A percentile compares a stretch with the other conserved stretches of the same genome.
Conservation (phyloP, 2,113 vertebrate species). For the Origma solitaria region DNA sequence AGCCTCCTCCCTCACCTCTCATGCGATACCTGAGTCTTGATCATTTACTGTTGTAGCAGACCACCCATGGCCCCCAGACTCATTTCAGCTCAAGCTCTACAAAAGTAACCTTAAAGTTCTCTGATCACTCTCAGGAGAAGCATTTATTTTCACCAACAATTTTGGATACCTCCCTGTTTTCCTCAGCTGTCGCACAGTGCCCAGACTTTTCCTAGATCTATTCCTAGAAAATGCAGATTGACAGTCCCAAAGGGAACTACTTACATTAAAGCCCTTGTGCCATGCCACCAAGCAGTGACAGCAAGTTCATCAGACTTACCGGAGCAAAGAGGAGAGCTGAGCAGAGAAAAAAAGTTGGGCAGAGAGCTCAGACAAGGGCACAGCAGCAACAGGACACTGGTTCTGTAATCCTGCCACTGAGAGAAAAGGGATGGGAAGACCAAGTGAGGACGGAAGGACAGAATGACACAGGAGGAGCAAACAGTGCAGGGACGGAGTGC, state of each 20-base stretch:
- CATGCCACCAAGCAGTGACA: not conserved
- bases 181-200: not conserved
- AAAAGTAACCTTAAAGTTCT: not conserved
- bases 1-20: not conserved
- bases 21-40: not conserved
- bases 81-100: not conserved
- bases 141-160: not conserved
- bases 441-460: not conserved
- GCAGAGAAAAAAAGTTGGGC: conserved; percentile 13
- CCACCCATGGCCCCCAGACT: not conserved
- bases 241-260: not conserved
- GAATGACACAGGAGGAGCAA: conserved; percentile 58
- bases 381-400: conserved; percentile 29
- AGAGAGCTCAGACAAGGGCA: conserved; percentile 44
- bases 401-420: conserved; percentile 5
- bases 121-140: not conserved
- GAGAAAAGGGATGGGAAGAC: not conserved
- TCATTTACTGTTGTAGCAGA: not conserved
- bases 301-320: conserved; percentile 69
- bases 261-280: not conserved
- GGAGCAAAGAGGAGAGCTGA: conserved; percentile 36
- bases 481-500: not conserved
- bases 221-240: not conserved
- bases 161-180: not conserved
- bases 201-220: not conserved